Percentiles rank a stretch among this genome's conserved stretches.
These are phyloP conservation scores for Platyura marginata DNA, from an alignment of 1,140 invertebrate species.

Conservation along the genomic window DNA sequence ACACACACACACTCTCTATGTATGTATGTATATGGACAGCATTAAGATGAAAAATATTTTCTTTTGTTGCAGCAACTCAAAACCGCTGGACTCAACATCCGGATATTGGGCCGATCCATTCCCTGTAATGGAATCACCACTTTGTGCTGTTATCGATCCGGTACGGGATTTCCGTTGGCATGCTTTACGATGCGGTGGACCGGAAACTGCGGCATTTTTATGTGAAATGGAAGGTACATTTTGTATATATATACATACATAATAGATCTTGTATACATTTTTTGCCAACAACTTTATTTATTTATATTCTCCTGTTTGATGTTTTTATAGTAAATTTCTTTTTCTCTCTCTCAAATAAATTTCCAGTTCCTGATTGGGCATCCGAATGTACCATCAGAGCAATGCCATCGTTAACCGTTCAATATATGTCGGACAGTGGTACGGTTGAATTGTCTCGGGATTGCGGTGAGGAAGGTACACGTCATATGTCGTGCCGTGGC, in stretches of 20 bases:
- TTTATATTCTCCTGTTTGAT: neutral
- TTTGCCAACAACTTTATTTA: neutral
- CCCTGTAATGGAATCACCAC: slow-evolving; percentile 27
- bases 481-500: slow-evolving; percentile 45
- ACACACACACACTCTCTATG: no score
- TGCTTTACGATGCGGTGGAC: slow-evolving; percentile 46
- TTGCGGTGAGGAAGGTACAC: slow-evolving; percentile 65
- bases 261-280: neutral
- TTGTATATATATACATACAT: neutral
- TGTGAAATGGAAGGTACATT: slow-evolving; percentile 54
- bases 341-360: slow-evolving; percentile 4
- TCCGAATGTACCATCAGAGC: slow-evolving; percentile 44
- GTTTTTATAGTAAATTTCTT: neutral
- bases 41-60: neutral
- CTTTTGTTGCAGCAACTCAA: slow-evolving; percentile 15
- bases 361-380: slow-evolving; percentile 48
- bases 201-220: slow-evolving; percentile 49
- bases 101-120: slow-evolving; percentile 44
- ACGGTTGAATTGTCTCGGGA: slow-evolving; percentile 74
- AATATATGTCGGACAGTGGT: slow-evolving; percentile 54
- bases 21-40: neutral
- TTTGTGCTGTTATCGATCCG: slow-evolving; percentile 49
- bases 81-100: slow-evolving; percentile 33
- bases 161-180: slow-evolving; percentile 51
- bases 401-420: slow-evolving; percentile 44